A percentile compares a stretch with the other conserved stretches of the same genome.
Evolutionary conservation across 2,888 invertebrate genomes (phyloP).

Genomic region (Drosophila robusta): DNA sequence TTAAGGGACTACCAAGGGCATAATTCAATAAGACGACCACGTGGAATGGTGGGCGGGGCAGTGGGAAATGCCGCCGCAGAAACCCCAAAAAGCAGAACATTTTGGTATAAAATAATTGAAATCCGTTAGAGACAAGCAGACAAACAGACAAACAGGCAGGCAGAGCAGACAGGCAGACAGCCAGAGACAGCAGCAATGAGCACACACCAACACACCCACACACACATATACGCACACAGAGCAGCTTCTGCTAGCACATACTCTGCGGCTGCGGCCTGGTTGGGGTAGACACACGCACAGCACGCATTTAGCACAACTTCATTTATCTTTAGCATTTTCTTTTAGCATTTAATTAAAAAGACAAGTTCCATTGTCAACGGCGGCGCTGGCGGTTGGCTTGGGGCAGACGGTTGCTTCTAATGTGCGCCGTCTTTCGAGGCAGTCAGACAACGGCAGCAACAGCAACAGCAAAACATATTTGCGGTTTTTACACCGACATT

Average conservation of each 20-base stretch:
- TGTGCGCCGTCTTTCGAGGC: constrained; percentile 46
- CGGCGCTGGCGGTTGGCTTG: constrained; percentile 21
- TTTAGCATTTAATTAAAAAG: constrained; percentile 81
- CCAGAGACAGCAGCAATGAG: constrained; percentile 14
- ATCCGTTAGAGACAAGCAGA: constrained; percentile 44
- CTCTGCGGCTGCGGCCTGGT: constrained; percentile 11
- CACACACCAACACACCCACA: constrained; percentile 22
- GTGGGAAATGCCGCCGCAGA: constrained; percentile 44
- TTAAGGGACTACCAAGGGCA: constrained; percentile 43
- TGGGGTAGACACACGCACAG: constrained; percentile 55
- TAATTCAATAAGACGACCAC: constrained; percentile 73
- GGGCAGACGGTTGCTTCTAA: constrained; percentile 29
- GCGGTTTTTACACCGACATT: constrained; percentile 75
- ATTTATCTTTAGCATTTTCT: constrained; percentile 81
- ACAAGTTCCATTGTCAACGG: constrained; percentile 79
- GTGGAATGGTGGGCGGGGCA: constrained; percentile 38
- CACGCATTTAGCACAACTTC: constrained; percentile 81
- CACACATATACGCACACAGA: constrained; percentile 18
- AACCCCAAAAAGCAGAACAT: constrained; percentile 57
- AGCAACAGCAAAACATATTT: constrained; percentile 73
- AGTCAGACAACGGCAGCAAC: constrained; percentile 28
- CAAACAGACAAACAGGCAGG: constrained; percentile 7
- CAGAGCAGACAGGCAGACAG: constrained; percentile 13
- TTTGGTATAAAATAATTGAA: constrained; percentile 73
- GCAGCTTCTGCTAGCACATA: constrained; percentile 37